phyloP scores from a whole-genome alignment of 2,113 vertebrate species.

The Apaloderma vittatum region DNA sequence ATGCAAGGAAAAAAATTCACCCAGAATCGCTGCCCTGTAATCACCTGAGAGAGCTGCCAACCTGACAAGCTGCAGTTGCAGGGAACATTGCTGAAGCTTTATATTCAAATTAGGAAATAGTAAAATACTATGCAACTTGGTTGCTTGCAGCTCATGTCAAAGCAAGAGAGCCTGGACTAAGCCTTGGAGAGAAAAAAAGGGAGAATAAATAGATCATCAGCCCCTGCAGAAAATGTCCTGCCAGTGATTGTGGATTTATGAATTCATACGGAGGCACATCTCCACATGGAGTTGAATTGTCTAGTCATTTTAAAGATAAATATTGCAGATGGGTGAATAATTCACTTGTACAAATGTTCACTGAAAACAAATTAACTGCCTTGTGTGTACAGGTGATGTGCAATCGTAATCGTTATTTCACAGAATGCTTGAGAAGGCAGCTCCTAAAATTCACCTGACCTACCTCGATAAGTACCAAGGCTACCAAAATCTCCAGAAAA shows the following conservation, averaged over 20 bases:
- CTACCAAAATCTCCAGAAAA: background rate
- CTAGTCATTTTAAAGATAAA: constrained; percentile 66
- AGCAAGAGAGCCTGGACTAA: constrained; percentile 20
- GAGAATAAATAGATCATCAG: constrained; percentile 59
- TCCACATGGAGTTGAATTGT: constrained; percentile 37
- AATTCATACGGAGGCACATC: background rate
- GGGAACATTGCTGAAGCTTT: background rate
- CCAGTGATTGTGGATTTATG: constrained; percentile 39
- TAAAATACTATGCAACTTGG: constrained; percentile 8
- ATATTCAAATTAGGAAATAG: background rate
- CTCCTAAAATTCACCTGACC: background rate
- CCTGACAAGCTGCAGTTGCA: background rate
- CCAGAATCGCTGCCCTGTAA: background rate
- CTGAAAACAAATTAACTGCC: constrained; percentile 58
- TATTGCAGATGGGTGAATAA: constrained; percentile 70
- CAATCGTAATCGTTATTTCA: constrained; percentile 17
- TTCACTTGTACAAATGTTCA: constrained; percentile 61
- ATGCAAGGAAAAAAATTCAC: background rate
- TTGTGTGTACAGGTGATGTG: constrained; percentile 40
- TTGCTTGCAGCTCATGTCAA: constrained; percentile 19
- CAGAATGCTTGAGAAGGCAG: background rate
- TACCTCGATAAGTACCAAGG: background rate
- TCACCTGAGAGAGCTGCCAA: background rate
- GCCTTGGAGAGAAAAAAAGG: constrained; percentile 37
- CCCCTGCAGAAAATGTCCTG: constrained; percentile 43